Conservation (phyloP, 1,140 invertebrate genomes). For the Diachasma alloeum region DNA sequence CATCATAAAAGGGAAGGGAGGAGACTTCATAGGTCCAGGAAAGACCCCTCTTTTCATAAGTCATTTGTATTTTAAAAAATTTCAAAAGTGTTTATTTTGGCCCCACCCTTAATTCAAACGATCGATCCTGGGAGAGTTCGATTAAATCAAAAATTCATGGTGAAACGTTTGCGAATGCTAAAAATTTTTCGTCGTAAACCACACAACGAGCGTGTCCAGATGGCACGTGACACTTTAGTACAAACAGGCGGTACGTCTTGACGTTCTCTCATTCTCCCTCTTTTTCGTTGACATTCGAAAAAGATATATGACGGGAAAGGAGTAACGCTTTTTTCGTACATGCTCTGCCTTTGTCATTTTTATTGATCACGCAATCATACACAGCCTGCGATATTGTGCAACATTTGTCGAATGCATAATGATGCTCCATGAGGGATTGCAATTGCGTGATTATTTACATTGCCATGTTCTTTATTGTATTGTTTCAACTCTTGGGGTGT, state of each 20-base stretch:
- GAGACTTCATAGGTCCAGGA: too few species aligned
- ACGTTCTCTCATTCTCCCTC: neutral
- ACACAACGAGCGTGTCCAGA: neutral
- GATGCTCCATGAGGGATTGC: neutral
- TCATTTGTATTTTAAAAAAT: too few species aligned
- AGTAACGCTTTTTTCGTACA: neutral
- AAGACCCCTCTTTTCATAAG: too few species aligned
- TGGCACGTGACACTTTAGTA: neutral
- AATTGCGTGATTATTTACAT: neutral
- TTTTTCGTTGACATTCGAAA: neutral
- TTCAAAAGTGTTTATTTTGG: neutral
- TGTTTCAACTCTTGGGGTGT: neutral
- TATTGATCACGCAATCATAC: conserved; percentile 1
- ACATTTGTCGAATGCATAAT: conserved; percentile 1
- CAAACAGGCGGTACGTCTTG: neutral
- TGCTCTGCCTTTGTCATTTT: neutral
- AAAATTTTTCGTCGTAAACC: conserved; percentile 1
- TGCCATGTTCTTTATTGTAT: neutral
- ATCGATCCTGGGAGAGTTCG: neutral
- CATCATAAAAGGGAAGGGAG: too few species aligned
- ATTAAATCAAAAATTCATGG: neutral
- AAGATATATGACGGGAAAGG: neutral
- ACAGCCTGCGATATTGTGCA: neutral
- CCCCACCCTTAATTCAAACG: neutral
- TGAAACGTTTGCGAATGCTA: neutral